phyloP scores from a whole-genome alignment of 2,888 invertebrate species.

The Scaptomyza flava region DNA sequence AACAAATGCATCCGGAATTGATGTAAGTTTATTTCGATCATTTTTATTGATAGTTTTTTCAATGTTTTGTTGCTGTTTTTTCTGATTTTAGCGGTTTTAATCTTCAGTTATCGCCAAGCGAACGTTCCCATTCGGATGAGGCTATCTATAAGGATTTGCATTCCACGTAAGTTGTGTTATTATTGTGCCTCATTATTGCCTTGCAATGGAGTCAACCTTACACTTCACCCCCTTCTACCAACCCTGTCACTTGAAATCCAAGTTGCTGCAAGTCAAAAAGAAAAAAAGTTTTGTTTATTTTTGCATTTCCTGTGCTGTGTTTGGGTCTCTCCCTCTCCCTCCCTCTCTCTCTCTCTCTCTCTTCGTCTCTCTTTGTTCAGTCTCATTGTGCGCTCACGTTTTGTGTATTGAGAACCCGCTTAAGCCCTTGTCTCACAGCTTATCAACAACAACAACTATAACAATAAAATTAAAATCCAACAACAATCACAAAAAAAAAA shows the following conservation, averaged over 20 bases:
- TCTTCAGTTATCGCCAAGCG: constrained; percentile 86
- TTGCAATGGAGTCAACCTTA: too few relatives aligned
- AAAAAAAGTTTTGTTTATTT: constrained; percentile 17
- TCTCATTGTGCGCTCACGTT: constrained; percentile 55
- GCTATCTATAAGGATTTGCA: constrained; percentile 94
- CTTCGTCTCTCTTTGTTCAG: constrained; percentile 1
- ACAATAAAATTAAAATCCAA: constrained; percentile 15
- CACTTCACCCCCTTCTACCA: not conserved
- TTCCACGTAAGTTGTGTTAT: constrained; percentile 88
- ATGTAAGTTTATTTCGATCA: constrained; percentile 87
- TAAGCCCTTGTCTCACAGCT: constrained; percentile 59
- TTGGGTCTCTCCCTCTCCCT: not conserved
- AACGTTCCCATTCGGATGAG: constrained; percentile 91
- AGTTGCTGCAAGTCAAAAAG: constrained; percentile 18
- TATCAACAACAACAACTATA: constrained; percentile 48
- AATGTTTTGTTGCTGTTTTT: not conserved
- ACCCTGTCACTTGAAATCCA: not conserved
- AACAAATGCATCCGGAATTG: constrained; percentile 86
- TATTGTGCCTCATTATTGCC: not conserved
- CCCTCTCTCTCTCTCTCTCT: not conserved
- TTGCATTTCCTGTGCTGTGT: constrained; percentile 57
- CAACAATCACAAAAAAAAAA: constrained; percentile 25
- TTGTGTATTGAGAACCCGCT: constrained; percentile 40
- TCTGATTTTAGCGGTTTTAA: constrained; percentile 89
- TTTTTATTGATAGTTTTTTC: not conserved